Conservation (phyloP, 1,140 invertebrate genomes). For the Drosophila pallidifrons region DNA sequence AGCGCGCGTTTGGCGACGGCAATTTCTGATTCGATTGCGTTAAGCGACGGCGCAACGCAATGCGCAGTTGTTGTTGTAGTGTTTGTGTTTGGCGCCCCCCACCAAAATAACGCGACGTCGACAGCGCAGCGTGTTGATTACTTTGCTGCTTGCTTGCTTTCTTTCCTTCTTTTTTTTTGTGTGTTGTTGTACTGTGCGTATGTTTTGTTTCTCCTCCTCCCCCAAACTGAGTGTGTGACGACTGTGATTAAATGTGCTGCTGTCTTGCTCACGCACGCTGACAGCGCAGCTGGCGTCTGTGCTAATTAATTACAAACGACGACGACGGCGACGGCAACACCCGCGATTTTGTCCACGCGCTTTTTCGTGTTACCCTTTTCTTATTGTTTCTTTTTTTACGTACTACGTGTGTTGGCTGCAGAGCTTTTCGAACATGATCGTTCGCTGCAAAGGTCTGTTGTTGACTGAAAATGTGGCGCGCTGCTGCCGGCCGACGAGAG, state of each 20-base stretch:
- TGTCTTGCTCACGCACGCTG: conserved; percentile 62
- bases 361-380: conserved; percentile 31
- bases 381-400: conserved; percentile 24
- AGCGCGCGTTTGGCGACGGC: conserved; percentile 77
- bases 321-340: conserved; percentile 18
- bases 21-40: conserved; percentile 82
- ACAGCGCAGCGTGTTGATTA: conserved; percentile 67
- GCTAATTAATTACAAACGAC: conserved; percentile 72
- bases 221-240: conserved; percentile 47
- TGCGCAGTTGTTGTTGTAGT: conserved; percentile 50
- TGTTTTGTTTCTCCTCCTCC: conserved; percentile 12
- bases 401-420: conserved; percentile 43
- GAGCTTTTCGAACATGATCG: conserved; percentile 77
- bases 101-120: conserved; percentile 44
- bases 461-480: conserved; percentile 65
- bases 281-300: conserved; percentile 47
- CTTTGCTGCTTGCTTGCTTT: conserved; percentile 47
- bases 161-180: conserved; percentile 27
- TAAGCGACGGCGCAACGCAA: conserved; percentile 73
- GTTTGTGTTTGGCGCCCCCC: conserved; percentile 41
- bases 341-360: conserved; percentile 42
- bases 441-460: conserved; percentile 75
- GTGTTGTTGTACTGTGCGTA: not conserved
- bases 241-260: conserved; percentile 74
- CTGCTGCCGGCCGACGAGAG: conserved; percentile 40